A percentile compares a stretch with the other conserved stretches of the same genome.
phyloP scores from a whole-genome alignment of 1,140 invertebrate genomes.

The Aphis gossypii region DNA sequence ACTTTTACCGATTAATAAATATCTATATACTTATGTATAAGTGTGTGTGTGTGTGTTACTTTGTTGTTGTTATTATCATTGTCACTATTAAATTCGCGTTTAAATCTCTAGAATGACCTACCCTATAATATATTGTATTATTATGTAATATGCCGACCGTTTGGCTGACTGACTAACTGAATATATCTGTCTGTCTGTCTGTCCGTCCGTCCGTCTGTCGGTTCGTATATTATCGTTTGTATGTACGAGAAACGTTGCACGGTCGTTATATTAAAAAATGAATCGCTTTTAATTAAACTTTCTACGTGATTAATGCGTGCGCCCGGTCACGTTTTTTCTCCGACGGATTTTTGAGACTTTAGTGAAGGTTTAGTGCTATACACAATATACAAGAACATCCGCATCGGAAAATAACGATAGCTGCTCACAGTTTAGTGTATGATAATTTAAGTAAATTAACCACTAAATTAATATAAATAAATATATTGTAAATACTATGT shows the following conservation, averaged over 20 bases:
- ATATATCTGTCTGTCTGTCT: too few species aligned
- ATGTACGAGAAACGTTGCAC: background rate
- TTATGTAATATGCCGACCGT: background rate
- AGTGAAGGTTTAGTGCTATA: background rate
- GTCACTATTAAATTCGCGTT: background rate
- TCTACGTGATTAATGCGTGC: constrained; percentile 8
- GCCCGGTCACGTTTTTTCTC: background rate
- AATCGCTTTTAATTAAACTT: constrained; percentile 48
- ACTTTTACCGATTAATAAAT: background rate
- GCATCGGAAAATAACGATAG: background rate
- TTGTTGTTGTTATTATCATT: background rate
- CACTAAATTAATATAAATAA: background rate
- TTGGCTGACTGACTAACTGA: background rate
- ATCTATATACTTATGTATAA: background rate
- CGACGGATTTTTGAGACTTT: background rate
- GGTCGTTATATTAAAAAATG: constrained; percentile 14
- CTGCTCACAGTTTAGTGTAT: background rate
- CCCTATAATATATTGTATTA: background rate
- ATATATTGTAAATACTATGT: background rate
- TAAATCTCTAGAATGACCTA: background rate
- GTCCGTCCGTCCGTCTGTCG: background rate
- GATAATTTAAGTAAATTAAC: background rate
- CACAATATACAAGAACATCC: background rate
- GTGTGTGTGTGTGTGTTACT: background rate
- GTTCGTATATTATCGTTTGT: background rate